A percentile compares a stretch with the other conserved stretches of the same genome.
Conservation (phyloP, 1,140 invertebrate species). For the Melipona quadrifasciata region DNA sequence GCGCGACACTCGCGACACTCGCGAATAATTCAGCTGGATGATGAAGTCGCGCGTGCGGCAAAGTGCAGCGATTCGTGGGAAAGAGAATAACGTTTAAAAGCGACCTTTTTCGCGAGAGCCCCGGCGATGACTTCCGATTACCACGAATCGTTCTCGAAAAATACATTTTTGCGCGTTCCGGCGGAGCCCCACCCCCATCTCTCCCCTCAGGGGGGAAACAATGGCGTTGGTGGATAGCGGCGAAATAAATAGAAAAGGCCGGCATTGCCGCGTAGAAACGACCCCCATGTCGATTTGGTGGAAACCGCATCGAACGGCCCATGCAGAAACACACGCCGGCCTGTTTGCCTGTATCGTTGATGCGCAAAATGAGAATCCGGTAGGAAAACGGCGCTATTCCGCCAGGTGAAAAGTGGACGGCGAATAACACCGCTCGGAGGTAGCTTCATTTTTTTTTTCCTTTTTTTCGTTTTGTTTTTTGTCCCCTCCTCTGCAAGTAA, state of each 20-base stretch:
- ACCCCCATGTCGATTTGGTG: slow-evolving; percentile 16
- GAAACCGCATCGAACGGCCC: slow-evolving; percentile 17
- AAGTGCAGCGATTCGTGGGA: slow-evolving; percentile 15
- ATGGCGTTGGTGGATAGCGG: slow-evolving; percentile 18
- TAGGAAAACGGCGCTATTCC: slow-evolving; percentile 28
- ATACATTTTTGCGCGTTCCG: slow-evolving; percentile 43
- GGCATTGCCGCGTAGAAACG: slow-evolving; percentile 5
- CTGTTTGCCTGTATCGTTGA: slow-evolving; percentile 20
- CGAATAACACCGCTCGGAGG: slow-evolving; percentile 11
- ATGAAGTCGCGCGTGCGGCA: background rate
- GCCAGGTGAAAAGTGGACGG: slow-evolving; percentile 17
- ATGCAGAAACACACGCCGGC: background rate
- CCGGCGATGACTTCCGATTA: slow-evolving; percentile 49
- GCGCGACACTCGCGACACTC: background rate
- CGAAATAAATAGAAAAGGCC: slow-evolving; percentile 33
- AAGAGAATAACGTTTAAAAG: slow-evolving; percentile 48
- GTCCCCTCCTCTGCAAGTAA: background rate
- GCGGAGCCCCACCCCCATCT: too few species aligned
- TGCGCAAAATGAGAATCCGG: slow-evolving; percentile 44
- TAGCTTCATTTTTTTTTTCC: background rate
- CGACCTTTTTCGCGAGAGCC: slow-evolving; percentile 24
- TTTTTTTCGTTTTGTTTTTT: too few species aligned
- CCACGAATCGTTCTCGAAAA: slow-evolving; percentile 48
- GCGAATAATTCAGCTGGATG: slow-evolving; percentile 4
- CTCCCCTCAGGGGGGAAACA: background rate